A percentile compares a stretch with the other conserved stretches of the same genome.
These are phyloP conservation scores for Dipodomys spectabilis DNA, from an alignment of 2,113 vertebrate genomes.

Conservation along the genomic window DNA sequence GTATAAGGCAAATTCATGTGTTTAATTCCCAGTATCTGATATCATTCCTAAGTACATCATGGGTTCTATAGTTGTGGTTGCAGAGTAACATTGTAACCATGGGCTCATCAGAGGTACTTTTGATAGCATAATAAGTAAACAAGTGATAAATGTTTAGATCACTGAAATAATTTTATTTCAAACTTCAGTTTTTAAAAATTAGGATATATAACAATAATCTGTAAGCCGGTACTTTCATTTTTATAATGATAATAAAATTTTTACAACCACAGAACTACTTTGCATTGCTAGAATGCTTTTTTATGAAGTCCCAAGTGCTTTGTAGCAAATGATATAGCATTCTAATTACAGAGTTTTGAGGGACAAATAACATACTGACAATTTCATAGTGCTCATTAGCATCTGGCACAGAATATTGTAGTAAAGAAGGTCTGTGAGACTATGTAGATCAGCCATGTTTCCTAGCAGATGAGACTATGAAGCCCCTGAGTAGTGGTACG, in stretches of 20 bases:
- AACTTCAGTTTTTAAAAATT: conserved; percentile 47
- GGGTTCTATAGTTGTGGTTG: background rate
- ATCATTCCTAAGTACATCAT: background rate
- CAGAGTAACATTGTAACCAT: background rate
- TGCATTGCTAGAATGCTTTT: conserved; percentile 51
- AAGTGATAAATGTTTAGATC: conserved; percentile 47
- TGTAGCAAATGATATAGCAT: conserved; percentile 32
- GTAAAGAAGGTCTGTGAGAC: background rate
- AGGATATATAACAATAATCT: conserved; percentile 36
- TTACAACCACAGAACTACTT: conserved; percentile 60
- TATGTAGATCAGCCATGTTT: background rate
- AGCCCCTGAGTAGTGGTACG: background rate
- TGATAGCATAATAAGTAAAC: conserved; percentile 41
- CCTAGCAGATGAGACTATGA: background rate
- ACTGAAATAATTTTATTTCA: conserved; percentile 65
- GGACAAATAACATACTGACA: conserved; percentile 48
- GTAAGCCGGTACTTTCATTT: conserved; percentile 64
- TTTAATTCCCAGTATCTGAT: background rate
- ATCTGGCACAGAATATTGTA: background rate
- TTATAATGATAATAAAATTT: conserved; percentile 68
- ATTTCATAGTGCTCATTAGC: conserved; percentile 32
- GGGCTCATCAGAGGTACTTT: conserved; percentile 5
- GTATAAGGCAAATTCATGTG: background rate
- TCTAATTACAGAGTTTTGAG: conserved; percentile 61
- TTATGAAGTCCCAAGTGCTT: conserved; percentile 51